Evolutionary conservation across 2,888 invertebrate species (phyloP).

Genomic region (Nineta flava): DNA sequence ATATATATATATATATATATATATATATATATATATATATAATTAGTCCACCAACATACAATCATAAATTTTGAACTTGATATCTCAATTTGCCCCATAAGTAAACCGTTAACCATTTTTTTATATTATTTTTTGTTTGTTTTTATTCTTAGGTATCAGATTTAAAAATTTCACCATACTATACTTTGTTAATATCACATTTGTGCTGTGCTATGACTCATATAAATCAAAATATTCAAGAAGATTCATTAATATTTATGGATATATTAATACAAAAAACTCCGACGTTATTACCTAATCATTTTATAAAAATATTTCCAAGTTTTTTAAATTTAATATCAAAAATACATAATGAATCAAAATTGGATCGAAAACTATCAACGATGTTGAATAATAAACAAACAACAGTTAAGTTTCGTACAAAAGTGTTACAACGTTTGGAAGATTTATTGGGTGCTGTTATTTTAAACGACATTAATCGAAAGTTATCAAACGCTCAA

Average conservation of each 20-base stretch:
- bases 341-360: constrained; percentile 44
- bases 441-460: constrained; percentile 38
- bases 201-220: constrained; percentile 83
- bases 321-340: constrained; percentile 79
- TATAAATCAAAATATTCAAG: constrained; percentile 61
- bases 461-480: constrained; percentile 11
- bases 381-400: constrained; percentile 54
- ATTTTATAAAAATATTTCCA: constrained; percentile 54
- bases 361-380: constrained; percentile 49
- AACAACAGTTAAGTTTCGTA: constrained; percentile 59
- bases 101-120: too few species aligned
- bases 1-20: too few species aligned
- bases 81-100: too few species aligned
- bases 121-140: background rate
- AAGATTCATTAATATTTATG: constrained; percentile 65
- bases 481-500: background rate
- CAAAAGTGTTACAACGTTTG: constrained; percentile 56
- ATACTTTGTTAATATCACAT: constrained; percentile 60
- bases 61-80: too few species aligned
- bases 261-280: constrained; percentile 57
- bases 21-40: too few species aligned
- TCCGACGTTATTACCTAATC: constrained; percentile 45
- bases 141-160: constrained; percentile 24
- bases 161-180: constrained; percentile 51
- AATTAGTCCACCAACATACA: too few species aligned